phyloP scores from a whole-genome alignment of 2,797 vertebrate genomes.

The Gorsachius magnificus region DNA sequence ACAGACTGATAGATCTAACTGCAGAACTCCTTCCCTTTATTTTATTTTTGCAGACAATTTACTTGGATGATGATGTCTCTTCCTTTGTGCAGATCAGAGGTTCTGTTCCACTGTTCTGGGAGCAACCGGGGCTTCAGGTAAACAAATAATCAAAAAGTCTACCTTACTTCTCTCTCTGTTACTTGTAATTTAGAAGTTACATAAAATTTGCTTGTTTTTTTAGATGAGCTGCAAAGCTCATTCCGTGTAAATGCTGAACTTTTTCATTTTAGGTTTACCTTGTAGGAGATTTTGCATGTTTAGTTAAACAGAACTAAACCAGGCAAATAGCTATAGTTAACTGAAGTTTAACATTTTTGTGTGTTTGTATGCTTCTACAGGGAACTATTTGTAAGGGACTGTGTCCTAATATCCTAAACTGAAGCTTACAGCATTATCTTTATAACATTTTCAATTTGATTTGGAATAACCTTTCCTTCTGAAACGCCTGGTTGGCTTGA shows the following conservation, averaged over 20 bases:
- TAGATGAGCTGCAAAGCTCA: neutral
- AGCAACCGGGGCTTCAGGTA: constrained; percentile 80
- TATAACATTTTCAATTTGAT: neutral
- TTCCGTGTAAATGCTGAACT: neutral
- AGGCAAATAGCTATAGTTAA: neutral
- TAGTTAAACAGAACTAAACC: neutral
- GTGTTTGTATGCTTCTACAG: neutral
- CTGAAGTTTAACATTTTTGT: neutral
- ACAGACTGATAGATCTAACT: constrained; percentile 31
- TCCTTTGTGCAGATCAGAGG: constrained; percentile 84
- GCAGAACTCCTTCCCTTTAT: constrained; percentile 13
- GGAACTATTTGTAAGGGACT: neutral
- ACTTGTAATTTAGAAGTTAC: neutral
- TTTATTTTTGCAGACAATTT: constrained; percentile 74
- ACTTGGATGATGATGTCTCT: constrained; percentile 80
- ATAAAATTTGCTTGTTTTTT: neutral
- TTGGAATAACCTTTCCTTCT: neutral
- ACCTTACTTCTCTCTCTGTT: neutral
- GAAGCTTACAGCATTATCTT: neutral
- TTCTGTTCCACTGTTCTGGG: constrained; percentile 83
- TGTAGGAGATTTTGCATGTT: neutral
- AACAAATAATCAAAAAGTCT: neutral
- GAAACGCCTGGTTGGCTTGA: neutral
- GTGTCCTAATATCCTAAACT: neutral
- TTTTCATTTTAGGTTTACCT: neutral